A percentile compares a stretch with the other conserved stretches of the same genome.
Evolutionary conservation across 1,140 invertebrate genomes (phyloP).

Genomic region (Aculops lycopersici): DNA sequence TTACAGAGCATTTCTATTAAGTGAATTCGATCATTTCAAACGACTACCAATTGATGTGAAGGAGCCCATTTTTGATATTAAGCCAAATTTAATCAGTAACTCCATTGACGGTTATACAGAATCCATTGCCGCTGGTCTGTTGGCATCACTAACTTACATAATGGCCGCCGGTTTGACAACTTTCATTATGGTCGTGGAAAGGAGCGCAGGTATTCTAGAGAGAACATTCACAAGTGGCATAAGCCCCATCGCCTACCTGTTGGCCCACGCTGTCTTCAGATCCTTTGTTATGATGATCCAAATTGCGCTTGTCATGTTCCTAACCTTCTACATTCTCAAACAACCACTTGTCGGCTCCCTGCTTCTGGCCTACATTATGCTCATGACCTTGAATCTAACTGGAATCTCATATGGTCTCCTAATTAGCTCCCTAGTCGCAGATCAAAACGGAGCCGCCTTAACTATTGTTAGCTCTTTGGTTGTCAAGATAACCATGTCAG

Average conservation of each 20-base stretch:
- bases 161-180: slow-evolving; percentile 2
- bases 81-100: neutral
- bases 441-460: neutral
- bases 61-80: neutral
- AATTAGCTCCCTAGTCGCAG: neutral
- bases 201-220: slow-evolving; percentile 4
- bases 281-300: neutral
- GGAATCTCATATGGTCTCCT: neutral
- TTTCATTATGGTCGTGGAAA: slow-evolving; percentile 4
- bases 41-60: neutral
- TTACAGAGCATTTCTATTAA: neutral
- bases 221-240: slow-evolving; percentile 3
- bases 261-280: neutral
- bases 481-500: neutral
- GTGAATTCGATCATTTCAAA: neutral
- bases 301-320: neutral
- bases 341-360: neutral
- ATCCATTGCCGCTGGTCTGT: neutral
- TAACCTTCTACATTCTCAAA: neutral
- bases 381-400: neutral
- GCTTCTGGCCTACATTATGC: neutral
- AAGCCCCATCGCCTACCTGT: neutral
- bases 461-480: neutral
- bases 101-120: neutral
- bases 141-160: slow-evolving; percentile 4